These are phyloP conservation scores for Calameuta pallipes DNA, from an alignment of 2,888 invertebrate species.

Conservation along the genomic window DNA sequence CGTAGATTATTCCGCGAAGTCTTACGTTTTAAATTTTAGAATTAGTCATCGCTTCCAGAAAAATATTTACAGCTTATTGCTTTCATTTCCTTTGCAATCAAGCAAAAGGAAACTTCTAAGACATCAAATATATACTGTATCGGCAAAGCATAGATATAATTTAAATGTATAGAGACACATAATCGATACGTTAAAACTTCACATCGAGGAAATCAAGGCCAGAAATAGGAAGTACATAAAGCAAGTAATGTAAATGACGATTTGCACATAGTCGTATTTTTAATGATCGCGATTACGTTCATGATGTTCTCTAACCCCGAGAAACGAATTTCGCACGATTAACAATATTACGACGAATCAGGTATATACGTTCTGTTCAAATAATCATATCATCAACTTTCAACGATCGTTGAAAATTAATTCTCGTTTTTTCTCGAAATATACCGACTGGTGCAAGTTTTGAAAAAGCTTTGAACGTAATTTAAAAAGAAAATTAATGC, in stretches of 20 bases:
- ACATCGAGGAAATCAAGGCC: background rate
- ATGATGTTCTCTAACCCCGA: background rate
- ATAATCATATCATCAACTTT: background rate
- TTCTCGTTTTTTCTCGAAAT: background rate
- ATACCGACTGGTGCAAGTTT: background rate
- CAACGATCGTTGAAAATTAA: background rate
- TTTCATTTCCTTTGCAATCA: background rate
- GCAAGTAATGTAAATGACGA: background rate
- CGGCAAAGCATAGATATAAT: background rate
- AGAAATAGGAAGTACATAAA: background rate
- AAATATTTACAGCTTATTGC: background rate
- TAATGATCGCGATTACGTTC: background rate
- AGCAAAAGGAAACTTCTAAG: background rate
- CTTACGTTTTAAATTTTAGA: background rate
- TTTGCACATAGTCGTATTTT: background rate
- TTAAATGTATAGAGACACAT: too few relatives aligned
- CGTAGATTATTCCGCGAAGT: background rate
- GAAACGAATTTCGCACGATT: background rate
- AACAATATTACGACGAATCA: background rate
- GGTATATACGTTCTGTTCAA: background rate
- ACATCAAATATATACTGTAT: background rate
- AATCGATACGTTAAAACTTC: background rate
- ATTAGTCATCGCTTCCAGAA: background rate
- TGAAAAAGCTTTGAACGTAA: background rate
- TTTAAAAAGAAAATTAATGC: background rate